Conservation (phyloP, 2,888 invertebrate species). For the Apodemia hepburni region DNA sequence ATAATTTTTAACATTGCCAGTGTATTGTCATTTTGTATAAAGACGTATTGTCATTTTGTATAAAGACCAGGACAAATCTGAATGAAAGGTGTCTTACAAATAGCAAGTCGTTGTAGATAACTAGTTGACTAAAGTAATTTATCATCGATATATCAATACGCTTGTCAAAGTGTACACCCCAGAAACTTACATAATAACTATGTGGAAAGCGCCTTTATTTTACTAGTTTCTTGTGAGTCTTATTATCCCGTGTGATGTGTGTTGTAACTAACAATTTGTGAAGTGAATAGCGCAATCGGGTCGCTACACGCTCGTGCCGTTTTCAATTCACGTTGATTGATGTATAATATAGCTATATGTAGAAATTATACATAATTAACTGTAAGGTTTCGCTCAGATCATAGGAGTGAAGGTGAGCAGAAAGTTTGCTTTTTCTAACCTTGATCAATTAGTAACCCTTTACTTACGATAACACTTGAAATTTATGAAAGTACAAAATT, state of each 20-base stretch:
- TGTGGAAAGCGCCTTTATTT: conserved; percentile 15
- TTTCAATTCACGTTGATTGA: conserved; percentile 48
- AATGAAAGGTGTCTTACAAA: no score
- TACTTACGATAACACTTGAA: background rate
- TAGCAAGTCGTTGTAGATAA: background rate
- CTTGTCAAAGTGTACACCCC: background rate
- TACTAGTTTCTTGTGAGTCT: conserved; percentile 3
- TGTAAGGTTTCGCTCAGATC: conserved; percentile 43
- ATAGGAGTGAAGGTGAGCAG: background rate
- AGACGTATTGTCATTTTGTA: no score
- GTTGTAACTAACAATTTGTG: conserved; percentile 24
- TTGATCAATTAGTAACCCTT: background rate
- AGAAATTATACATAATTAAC: conserved; percentile 36
- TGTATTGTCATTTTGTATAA: no score
- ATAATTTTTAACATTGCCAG: no score
- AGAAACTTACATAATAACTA: conserved; percentile 1
- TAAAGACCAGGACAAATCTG: no score
- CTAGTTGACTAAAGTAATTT: background rate
- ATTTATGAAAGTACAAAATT: background rate
- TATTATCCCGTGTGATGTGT: conserved; percentile 6
- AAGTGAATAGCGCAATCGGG: conserved; percentile 28
- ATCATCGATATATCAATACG: conserved; percentile 1
- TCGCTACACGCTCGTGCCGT: conserved; percentile 26
- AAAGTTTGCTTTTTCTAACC: background rate
- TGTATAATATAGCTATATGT: conserved; percentile 49